Conservation (phyloP, 2,113 vertebrate species). For the Megaleporinus macrocephalus region DNA sequence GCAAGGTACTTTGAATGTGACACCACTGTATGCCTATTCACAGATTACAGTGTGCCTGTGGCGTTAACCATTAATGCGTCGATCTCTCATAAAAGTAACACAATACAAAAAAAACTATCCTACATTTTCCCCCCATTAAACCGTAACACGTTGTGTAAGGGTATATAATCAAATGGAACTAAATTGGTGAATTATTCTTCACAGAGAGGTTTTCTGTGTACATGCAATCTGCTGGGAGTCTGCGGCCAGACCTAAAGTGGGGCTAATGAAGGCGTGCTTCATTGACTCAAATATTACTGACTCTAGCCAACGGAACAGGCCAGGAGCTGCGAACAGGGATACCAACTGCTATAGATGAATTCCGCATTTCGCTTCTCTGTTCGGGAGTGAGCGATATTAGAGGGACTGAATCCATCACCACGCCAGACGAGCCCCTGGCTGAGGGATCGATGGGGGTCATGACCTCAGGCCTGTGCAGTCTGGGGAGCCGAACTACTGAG, state of each 20-base stretch:
- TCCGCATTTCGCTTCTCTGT: slow-evolving; percentile 23
- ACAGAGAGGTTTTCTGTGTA: slow-evolving; percentile 3
- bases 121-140: not conserved
- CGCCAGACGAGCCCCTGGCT: slow-evolving; percentile 54
- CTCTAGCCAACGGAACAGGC: not conserved
- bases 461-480: slow-evolving; percentile 53
- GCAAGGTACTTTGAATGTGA: slow-evolving; percentile 16
- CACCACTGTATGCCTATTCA: not conserved
- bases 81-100: not conserved
- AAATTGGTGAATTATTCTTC: slow-evolving; percentile 6
- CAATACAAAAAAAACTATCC: not conserved
- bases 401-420: slow-evolving; percentile 54
- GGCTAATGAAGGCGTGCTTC: slow-evolving; percentile 16
- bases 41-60: not conserved
- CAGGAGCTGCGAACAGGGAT: not conserved
- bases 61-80: not conserved
- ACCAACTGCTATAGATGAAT: slow-evolving; percentile 27
- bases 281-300: slow-evolving; percentile 18
- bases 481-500: slow-evolving; percentile 37
- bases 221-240: not conserved
- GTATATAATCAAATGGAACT: not conserved
- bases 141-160: not conserved
- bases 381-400: slow-evolving; percentile 12
- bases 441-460: slow-evolving; percentile 58
- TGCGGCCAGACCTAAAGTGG: not conserved